Base-by-base conservation (phyloP, 1,140 invertebrate genomes). In the Eufriesea mexicana region DNA sequence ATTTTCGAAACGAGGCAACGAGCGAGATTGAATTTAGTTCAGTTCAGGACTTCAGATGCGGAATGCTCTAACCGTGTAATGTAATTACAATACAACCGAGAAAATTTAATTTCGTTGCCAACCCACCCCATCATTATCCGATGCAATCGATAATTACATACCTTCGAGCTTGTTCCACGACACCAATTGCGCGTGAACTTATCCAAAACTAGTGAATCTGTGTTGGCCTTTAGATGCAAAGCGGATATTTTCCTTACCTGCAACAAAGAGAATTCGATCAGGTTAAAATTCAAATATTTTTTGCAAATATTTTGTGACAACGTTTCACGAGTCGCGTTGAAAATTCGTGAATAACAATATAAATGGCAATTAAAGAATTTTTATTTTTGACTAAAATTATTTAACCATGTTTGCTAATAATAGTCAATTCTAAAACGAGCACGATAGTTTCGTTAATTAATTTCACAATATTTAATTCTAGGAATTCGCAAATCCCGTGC, bases 91-190 rank as follows among this genome's bases (percentile, higher is more conserved):
- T 6, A 7, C 57, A 6, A 2, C n/a, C 12, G 25, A n/a, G 25
- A 61, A n/a, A 25, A 61, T 61, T 7, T 25, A 25, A 6, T 25
- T 61, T 25, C n/a, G 57, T n/a, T 59, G 0, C 23, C 5, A 16
- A 25, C 8, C 7, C 61, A 28, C 9, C 1, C 16, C 16, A 16
- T 28, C 16, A 25, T 28, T 62, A 28, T 18, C 7, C 16, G 8
- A 5, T n/a, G 51, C 57, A 18, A 61, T 61, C 57, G 25, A 28
- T n/a, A 71, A 72, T 79, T 72, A 79, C 45, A n/a, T 68, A 77
- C 55, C 45, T 9, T 2, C 2, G 12, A 49, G 4, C 2, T 42
- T 12, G 57, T 35, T 61, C 20, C 16, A 9, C 18, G 73, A 61
- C 1, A 42, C 16, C 28, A 45, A 20, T 42, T 35, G 49, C 10